phyloP scores from a whole-genome alignment of 2,113 vertebrate genomes.

The Rhinichthys klamathensis region DNA sequence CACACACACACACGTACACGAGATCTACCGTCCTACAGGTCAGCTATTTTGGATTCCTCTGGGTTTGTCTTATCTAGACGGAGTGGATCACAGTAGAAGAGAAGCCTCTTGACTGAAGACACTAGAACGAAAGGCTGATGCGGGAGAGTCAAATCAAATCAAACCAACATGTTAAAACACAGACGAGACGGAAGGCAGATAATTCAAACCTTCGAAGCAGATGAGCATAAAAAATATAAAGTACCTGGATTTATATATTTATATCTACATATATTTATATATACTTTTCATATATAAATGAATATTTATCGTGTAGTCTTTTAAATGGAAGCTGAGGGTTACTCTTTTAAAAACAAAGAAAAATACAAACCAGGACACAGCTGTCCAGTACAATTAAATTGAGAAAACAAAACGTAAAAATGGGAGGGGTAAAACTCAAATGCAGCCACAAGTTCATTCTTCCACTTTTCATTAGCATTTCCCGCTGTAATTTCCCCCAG shows the following conservation, averaged over 20 bases:
- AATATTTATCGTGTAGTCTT: slow-evolving; percentile 60
- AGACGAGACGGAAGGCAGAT: slow-evolving; percentile 48
- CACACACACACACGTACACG: background rate
- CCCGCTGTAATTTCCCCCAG: background rate
- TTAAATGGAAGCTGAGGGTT: slow-evolving; percentile 57
- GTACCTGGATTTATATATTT: slow-evolving; percentile 67
- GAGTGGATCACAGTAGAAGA: slow-evolving; percentile 49
- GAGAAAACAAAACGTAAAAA: slow-evolving; percentile 29
- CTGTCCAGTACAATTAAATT: slow-evolving; percentile 29
- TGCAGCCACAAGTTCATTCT: background rate
- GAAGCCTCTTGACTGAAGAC: slow-evolving; percentile 53
- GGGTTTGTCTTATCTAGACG: slow-evolving; percentile 32
- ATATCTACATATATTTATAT: slow-evolving; percentile 54
- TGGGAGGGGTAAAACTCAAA: slow-evolving; percentile 19
- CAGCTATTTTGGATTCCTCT: slow-evolving; percentile 31
- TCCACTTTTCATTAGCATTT: background rate
- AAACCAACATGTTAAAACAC: slow-evolving; percentile 44
- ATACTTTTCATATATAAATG: slow-evolving; percentile 71
- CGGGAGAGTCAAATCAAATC: slow-evolving; percentile 10
- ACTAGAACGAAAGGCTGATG: slow-evolving; percentile 7
- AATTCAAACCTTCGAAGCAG: slow-evolving; percentile 65
- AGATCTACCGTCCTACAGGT: slow-evolving; percentile 34
- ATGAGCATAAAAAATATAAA: slow-evolving; percentile 71
- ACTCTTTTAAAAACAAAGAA: slow-evolving; percentile 45
- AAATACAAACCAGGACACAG: slow-evolving; percentile 33